Evolutionary conservation across 1,140 invertebrate genomes (phyloP).

Genomic region (Drosophila serrata): DNA sequence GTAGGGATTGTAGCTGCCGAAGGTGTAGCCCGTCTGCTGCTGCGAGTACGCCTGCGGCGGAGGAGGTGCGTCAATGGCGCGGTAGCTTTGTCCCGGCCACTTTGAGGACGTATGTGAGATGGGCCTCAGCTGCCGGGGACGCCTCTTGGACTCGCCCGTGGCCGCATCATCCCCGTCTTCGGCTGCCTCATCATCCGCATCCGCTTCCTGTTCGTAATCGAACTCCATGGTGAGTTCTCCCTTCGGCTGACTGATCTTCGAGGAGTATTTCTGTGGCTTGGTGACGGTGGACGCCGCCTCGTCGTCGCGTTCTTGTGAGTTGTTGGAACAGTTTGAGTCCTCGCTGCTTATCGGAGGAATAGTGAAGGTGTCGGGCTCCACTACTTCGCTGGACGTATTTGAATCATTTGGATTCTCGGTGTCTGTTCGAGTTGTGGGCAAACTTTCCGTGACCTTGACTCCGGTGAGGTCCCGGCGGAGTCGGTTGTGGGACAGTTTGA

Average conservation of each 20-base stretch:
- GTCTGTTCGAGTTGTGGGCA: constrained; percentile 1
- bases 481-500: constrained; percentile 69
- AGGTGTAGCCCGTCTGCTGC: constrained; percentile 51
- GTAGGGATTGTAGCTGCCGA: constrained; percentile 77
- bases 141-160: constrained; percentile 55
- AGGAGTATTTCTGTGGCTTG: constrained; percentile 49
- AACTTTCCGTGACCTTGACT: neutral
- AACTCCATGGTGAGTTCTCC: constrained; percentile 18
- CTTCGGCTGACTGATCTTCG: constrained; percentile 49
- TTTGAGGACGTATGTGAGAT: constrained; percentile 29
- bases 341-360: constrained; percentile 16
- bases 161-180: constrained; percentile 46
- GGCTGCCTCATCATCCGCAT: constrained; percentile 26
- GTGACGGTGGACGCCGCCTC: constrained; percentile 8
- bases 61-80: constrained; percentile 56
- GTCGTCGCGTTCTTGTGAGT: constrained; percentile 44
- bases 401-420: constrained; percentile 35
- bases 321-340: constrained; percentile 42
- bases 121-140: constrained; percentile 69
- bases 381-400: constrained; percentile 48
- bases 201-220: constrained; percentile 14
- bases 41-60: constrained; percentile 27
- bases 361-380: constrained; percentile 22
- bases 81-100: constrained; percentile 60
- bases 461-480: constrained; percentile 56